phyloP scores from a whole-genome alignment of 2,113 vertebrate species.

The Myotis brandtii region DNA sequence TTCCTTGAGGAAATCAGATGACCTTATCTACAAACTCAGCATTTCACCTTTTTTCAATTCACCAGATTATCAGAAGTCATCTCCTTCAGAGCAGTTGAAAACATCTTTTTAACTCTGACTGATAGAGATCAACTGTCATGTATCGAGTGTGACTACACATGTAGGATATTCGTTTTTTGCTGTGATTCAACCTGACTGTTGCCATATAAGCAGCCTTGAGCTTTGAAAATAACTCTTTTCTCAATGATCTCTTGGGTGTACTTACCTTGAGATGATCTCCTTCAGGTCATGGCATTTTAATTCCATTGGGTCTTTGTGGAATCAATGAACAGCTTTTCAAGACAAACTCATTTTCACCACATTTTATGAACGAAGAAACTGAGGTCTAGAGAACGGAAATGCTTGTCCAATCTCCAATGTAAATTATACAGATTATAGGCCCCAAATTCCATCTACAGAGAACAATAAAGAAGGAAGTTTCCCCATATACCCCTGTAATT shows the following conservation, averaged over 20 bases:
- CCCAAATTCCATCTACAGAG: background rate
- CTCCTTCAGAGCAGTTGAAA: background rate
- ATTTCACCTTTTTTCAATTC: background rate
- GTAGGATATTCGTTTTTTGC: background rate
- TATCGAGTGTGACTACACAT: background rate
- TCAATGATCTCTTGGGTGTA: background rate
- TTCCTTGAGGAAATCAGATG: constrained; percentile 18
- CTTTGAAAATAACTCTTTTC: background rate
- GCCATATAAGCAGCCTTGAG: background rate
- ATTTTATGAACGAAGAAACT: constrained; percentile 16
- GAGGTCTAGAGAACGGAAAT: background rate
- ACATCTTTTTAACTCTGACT: background rate
- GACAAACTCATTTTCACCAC: background rate
- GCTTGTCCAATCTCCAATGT: background rate
- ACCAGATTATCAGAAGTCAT: background rate
- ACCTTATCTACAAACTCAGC: constrained; percentile 39
- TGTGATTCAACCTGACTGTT: background rate
- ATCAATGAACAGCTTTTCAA: background rate
- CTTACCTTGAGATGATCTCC: background rate
- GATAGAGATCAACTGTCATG: background rate
- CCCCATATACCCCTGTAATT: background rate
- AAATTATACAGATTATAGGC: background rate
- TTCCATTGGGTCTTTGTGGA: background rate
- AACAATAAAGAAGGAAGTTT: background rate
- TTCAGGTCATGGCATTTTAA: background rate